phyloP scores from a whole-genome alignment of 2,888 invertebrate species.

The Tiphia femorata region DNA sequence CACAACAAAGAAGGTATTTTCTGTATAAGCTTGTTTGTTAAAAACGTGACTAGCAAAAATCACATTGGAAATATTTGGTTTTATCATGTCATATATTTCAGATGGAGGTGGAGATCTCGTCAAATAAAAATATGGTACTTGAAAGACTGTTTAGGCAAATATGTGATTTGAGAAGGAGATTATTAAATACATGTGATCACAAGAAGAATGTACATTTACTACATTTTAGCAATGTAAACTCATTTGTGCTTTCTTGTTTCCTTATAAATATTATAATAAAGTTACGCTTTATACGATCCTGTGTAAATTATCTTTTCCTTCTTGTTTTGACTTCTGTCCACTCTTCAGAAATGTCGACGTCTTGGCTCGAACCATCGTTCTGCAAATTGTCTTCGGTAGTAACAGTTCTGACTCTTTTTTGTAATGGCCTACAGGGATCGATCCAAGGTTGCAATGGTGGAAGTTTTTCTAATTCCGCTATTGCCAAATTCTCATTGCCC shows the following conservation, averaged over 20 bases:
- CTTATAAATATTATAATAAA: conserved; percentile 23
- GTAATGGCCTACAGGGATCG: conserved; percentile 15
- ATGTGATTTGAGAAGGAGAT: conserved; percentile 21
- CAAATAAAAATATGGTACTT: conserved; percentile 23
- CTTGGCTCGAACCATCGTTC: conserved; percentile 26
- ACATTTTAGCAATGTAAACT: conserved; percentile 7
- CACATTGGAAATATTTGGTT: background rate
- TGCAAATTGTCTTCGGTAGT: background rate
- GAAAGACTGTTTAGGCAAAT: conserved; percentile 44
- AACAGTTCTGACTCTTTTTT: background rate
- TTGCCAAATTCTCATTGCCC: conserved; percentile 41
- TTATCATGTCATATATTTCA: conserved; percentile 4
- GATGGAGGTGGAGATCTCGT: conserved; percentile 21
- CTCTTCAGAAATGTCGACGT: conserved; percentile 40
- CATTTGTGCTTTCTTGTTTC: conserved; percentile 8
- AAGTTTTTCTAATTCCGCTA: conserved; percentile 52
- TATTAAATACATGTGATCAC: conserved; percentile 14
- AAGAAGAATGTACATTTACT: background rate
- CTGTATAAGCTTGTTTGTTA: too few species aligned
- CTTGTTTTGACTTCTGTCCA: conserved; percentile 59
- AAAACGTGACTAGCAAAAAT: too few species aligned
- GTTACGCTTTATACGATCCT: conserved; percentile 12
- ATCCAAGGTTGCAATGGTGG: conserved; percentile 58
- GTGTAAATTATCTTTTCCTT: conserved; percentile 45
- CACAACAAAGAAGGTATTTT: conserved; percentile 34